These are phyloP conservation scores for Poliocrania exsul DNA, from an alignment of 2,797 vertebrate species.

Conservation along the genomic window DNA sequence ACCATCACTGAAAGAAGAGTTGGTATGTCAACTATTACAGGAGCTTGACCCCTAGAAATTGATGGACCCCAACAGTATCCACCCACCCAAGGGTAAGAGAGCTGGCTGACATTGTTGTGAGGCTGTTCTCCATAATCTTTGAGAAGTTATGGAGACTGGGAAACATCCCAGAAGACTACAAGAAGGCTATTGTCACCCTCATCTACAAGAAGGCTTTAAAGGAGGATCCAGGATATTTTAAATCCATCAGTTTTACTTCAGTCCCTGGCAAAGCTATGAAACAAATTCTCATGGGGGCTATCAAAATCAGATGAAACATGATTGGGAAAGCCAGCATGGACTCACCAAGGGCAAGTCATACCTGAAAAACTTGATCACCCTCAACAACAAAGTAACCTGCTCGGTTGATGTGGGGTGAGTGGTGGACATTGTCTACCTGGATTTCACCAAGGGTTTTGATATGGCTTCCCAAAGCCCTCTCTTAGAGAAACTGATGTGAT, in stretches of 20 bases:
- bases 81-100: not conserved
- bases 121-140: not conserved
- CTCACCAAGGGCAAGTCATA: not conserved
- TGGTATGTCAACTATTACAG: not conserved
- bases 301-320: not conserved
- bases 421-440: not conserved
- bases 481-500: not conserved
- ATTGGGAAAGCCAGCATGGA: not conserved
- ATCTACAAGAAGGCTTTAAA: not conserved
- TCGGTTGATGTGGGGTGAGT: not conserved
- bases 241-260: not conserved
- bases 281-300: not conserved
- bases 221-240: not conserved
- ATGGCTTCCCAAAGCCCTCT: not conserved
- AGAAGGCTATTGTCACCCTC: not conserved
- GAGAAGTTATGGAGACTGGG: not conserved
- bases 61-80: not conserved
- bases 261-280: not conserved
- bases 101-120: not conserved
- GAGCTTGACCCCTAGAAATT: not conserved
- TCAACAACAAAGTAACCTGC: not conserved
- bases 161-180: not conserved
- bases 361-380: not conserved
- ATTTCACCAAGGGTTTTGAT: not conserved
- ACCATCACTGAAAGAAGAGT: not conserved